These are phyloP conservation scores for Atlantisia rogersi DNA, from an alignment of 2,113 vertebrate genomes.

Conservation along the genomic window DNA sequence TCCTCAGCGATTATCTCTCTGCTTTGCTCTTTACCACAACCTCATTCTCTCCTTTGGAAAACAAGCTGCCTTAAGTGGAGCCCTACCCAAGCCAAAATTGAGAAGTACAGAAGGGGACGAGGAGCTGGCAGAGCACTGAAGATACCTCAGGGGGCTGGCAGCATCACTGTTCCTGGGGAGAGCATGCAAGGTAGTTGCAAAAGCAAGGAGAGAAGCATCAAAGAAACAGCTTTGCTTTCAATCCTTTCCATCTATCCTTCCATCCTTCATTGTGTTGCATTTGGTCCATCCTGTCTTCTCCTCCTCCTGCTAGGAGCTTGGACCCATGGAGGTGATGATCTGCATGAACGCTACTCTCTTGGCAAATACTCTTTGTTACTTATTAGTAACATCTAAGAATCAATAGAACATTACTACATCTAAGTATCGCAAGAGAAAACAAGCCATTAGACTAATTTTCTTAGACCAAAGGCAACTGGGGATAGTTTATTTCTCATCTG, in stretches of 20 bases:
- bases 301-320: background rate
- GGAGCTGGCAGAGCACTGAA: background rate
- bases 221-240: background rate
- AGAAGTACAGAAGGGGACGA: background rate
- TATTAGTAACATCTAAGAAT: background rate
- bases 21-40: background rate
- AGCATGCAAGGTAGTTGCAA: accelerated
- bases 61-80: background rate
- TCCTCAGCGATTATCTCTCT: background rate
- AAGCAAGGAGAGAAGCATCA: background rate
- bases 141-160: background rate
- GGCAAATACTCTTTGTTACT: background rate
- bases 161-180: background rate
- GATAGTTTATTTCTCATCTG: background rate
- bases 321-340: background rate
- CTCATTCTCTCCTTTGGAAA: background rate
- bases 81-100: background rate
- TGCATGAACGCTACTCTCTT: background rate
- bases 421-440: background rate
- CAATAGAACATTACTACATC: background rate
- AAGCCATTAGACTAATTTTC: background rate
- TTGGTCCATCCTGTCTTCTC: background rate
- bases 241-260: background rate
- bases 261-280: background rate
- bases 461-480: background rate